Percentiles rank a stretch among this genome's conserved stretches.
These are phyloP conservation scores for Hydrolagus affinis DNA, from an alignment of 2,113 vertebrate species.

Conservation along the genomic window DNA sequence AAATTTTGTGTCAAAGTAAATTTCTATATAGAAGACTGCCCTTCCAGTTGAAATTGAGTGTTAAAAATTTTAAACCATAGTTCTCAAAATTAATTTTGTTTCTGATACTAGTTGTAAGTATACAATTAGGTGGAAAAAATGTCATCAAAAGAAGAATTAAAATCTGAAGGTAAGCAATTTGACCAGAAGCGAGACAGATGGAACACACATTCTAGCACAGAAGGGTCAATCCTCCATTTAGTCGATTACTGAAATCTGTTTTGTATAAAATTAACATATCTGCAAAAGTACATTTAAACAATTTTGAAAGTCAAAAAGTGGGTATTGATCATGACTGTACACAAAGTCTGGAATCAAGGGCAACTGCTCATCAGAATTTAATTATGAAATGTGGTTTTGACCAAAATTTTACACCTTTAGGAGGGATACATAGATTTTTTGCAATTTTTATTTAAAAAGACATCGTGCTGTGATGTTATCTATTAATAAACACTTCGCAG, in stretches of 20 bases:
- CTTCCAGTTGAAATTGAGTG: neutral
- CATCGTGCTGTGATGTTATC: conserved; percentile 1
- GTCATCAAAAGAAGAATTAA: conserved; percentile 22
- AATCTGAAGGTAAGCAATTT: conserved; percentile 25
- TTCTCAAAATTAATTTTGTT: conserved; percentile 18
- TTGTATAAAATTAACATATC: conserved; percentile 32
- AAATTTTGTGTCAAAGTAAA: conserved; percentile 20
- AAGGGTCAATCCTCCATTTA: conserved; percentile 25
- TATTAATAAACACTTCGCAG: neutral
- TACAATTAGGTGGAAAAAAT: conserved; percentile 14
- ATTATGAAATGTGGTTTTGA: conserved; percentile 23
- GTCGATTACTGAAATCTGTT: conserved; percentile 28
- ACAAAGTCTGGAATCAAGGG: conserved; percentile 27
- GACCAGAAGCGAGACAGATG: conserved; percentile 29
- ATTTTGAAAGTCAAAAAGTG: conserved; percentile 30
- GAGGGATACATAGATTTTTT: conserved; percentile 25
- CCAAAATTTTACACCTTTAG: conserved; percentile 20
- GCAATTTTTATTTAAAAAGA: conserved; percentile 11
- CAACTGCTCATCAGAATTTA: conserved; percentile 16
- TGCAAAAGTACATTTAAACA: conserved; percentile 32
- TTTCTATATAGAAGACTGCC: conserved; percentile 24
- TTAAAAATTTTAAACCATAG: conserved; percentile 19
- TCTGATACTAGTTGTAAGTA: conserved; percentile 13
- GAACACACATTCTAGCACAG: conserved; percentile 25
- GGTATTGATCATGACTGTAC: conserved; percentile 2